Evolutionary conservation across 1,140 invertebrate species (phyloP), one percentile per base, ranked within the genome.

Genomic region (Eubasilissa regina): DNA sequence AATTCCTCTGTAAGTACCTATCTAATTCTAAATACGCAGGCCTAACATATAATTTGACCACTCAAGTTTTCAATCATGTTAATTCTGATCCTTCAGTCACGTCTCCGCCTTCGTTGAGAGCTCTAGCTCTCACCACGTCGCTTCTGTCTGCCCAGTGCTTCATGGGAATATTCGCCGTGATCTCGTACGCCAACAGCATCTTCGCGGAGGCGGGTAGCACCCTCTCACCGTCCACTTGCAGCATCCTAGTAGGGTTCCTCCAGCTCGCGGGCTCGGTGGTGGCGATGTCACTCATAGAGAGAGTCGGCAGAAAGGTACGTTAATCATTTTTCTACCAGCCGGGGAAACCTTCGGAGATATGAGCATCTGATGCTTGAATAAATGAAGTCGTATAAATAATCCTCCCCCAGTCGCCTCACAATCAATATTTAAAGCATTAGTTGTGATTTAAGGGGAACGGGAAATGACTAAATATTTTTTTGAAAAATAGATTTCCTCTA

Each of bases 231-330:
- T 55, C 12, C 6, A 56, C 48, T 8, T 60, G 58, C 47, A 25
- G 77, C 17, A 77, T 83, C 21, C 62, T 83, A 0, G 47, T 83
- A 13, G 77, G 70, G 8, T 0, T 44, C 4, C 64, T 80, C 13
- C 81, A 83, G 68, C 47, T 83, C 0, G 44, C 56, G 4, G 76
- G 79, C 0, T 78, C 79, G 1, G 84, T 85, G 75, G 60, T 79
- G 3, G 83, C 87, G 35, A 84, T 84, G 0, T n/a, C 85, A 4
- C 47, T 87, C 15, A 85, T 87, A 17, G 87, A 88, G 64, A 81
- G 85, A 12, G 70, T 84, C 0, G 87, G 86, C 0, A 73, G 87
- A 35, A 87, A 86, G 81, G 83, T 84, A 9, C 0, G 64, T 3
- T 3, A 35, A 35, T 35, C 6, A 35, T 35, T 35, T 35, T 35